Evolutionary conservation across 2,113 vertebrate species (phyloP).

Genomic region (Bambusicola thoracicus): DNA sequence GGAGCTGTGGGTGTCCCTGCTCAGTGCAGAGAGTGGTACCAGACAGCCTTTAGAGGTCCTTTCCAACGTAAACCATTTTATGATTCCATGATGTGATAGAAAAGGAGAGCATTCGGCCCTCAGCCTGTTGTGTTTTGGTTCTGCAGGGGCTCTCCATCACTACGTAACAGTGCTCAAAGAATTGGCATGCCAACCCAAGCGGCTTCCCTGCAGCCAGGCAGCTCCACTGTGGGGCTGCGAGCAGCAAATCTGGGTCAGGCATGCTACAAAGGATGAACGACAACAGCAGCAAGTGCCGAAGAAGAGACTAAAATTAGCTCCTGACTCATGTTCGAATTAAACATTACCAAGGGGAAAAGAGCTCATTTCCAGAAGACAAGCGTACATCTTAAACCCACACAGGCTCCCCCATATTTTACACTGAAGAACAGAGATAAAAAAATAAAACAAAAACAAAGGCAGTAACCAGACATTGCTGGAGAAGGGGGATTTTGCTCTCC

Average conservation of each 20-base stretch:
- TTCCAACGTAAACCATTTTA: too few species aligned
- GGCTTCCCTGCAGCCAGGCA: conserved; percentile 11
- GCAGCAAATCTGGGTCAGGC: conserved; percentile 57
- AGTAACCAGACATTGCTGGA: neutral
- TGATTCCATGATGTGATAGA: neutral
- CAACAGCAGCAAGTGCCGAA: conserved; percentile 14
- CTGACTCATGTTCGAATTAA: conserved; percentile 22
- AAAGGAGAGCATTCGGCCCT: neutral
- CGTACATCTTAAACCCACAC: conserved; percentile 8
- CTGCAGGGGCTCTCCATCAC: neutral
- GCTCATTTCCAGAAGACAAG: conserved; percentile 22
- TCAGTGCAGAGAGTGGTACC: too few species aligned
- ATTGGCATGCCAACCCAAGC: neutral
- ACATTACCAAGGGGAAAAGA: conserved; percentile 47
- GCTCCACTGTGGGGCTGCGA: neutral
- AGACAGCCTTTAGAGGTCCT: too few species aligned
- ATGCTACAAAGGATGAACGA: conserved; percentile 34
- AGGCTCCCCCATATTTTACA: neutral
- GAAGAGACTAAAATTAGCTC: conserved; percentile 60
- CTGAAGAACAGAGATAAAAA: neutral
- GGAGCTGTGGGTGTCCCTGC: too few species aligned
- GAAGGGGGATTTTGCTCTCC: neutral
- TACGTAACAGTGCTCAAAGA: neutral
- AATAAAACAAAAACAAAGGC: neutral
- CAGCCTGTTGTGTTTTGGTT: neutral